Percentiles rank a stretch among this genome's conserved stretches.
Conservation (phyloP, 92 coral and sea anemone genomes). For the Pocillopora meandrina region DNA sequence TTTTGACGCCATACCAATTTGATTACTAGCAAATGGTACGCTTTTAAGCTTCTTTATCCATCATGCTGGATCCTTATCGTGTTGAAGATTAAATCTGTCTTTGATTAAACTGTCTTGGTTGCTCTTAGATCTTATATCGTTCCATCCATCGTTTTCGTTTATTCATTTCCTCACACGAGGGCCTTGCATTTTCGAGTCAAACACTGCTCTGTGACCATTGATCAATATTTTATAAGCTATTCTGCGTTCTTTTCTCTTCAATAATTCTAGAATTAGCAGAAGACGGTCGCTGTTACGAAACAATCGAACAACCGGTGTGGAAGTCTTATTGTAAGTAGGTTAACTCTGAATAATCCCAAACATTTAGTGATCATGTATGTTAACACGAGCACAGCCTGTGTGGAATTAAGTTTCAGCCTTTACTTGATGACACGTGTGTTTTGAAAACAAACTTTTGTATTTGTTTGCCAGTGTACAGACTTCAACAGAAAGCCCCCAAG, state of each 20-base stretch:
- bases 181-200: not conserved
- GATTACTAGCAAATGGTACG: not conserved
- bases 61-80: not conserved
- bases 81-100: not conserved
- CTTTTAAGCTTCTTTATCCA: not conserved
- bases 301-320: conserved; percentile 80
- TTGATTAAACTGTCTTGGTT: not conserved
- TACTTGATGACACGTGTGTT: not conserved
- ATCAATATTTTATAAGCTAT: not conserved
- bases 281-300: conserved; percentile 71
- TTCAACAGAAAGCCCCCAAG: conserved; percentile 93
- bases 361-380: too few relatives aligned
- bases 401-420: not conserved
- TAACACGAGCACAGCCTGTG: not conserved
- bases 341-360: not conserved
- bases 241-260: not conserved
- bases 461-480: conserved; percentile 71
- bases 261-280: conserved; percentile 32
- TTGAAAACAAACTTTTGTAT: not conserved
- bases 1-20: conserved; percentile 8
- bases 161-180: not conserved
- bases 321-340: conserved; percentile 83
- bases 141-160: not conserved
- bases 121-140: not conserved
- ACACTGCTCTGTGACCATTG: not conserved